Evolutionary conservation across 2,888 invertebrate species (phyloP).

Genomic region (Tetanocera ferruginea): DNA sequence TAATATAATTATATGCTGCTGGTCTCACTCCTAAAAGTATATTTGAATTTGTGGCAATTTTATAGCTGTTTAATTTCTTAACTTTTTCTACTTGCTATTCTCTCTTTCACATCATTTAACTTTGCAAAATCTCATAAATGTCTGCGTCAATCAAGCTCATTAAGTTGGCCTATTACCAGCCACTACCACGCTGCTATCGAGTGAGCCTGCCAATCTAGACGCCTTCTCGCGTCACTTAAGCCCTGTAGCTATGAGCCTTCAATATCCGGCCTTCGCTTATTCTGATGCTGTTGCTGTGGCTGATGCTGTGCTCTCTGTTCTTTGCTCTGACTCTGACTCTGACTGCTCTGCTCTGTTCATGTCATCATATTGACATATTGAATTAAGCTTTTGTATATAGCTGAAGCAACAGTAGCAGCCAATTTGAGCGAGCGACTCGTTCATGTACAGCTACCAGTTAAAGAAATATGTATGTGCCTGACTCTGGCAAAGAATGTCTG

Average conservation of each 20-base stretch:
- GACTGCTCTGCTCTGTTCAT: neutral
- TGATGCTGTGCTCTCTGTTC: too few relatives aligned
- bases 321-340: neutral
- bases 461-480: slow-evolving; percentile 6
- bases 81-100: neutral
- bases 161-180: neutral
- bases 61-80: neutral
- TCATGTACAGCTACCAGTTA: neutral
- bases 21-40: neutral
- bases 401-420: neutral
- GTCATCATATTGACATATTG: slow-evolving; percentile 15
- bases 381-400: neutral
- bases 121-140: neutral
- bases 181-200: neutral
- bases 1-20: neutral
- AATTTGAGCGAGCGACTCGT: neutral
- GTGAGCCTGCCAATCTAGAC: neutral
- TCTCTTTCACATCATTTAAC: neutral
- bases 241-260: too few relatives aligned
- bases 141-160: neutral
- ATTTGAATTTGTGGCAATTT: neutral
- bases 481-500: neutral
- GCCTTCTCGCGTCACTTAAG: neutral
- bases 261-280: neutral
- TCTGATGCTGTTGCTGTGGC: too few relatives aligned